A percentile compares a stretch with the other conserved stretches of the same genome.
These are phyloP conservation scores for Drosophila affinis DNA, from an alignment of 2,888 invertebrate species.

Conservation along the genomic window DNA sequence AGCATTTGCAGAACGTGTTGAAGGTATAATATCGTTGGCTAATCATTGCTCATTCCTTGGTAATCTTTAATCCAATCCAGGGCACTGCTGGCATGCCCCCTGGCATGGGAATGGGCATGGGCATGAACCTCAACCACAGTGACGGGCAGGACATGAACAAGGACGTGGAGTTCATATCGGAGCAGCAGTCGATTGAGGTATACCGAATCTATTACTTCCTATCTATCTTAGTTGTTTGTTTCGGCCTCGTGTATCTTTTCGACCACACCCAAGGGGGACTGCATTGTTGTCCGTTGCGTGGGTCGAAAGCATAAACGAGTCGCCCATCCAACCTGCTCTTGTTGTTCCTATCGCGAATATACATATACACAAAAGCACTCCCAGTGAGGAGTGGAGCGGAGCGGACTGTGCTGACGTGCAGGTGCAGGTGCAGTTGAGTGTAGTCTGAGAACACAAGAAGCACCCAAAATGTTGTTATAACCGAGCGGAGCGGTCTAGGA, in stretches of 20 bases:
- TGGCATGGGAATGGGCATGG: conserved; percentile 79
- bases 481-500: conserved; percentile 27
- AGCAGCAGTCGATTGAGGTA: conserved; percentile 85
- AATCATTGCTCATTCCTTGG: neutral
- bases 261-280: neutral
- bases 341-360: conserved; percentile 5
- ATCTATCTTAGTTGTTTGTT: neutral
- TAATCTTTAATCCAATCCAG: conserved; percentile 34
- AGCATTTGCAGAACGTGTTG: conserved; percentile 89
- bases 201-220: conserved; percentile 14
- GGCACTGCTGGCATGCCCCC: conserved; percentile 84
- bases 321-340: neutral
- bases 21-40: conserved; percentile 84
- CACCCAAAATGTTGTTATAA: conserved; percentile 67
- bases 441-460: conserved; percentile 1
- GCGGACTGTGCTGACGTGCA: conserved; percentile 77
- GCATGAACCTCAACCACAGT: conserved; percentile 47
- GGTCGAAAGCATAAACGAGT: conserved; percentile 21
- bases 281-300: neutral
- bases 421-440: conserved; percentile 29
- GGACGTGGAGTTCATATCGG: conserved; percentile 87
- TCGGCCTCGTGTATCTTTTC: conserved; percentile 13
- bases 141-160: conserved; percentile 85
- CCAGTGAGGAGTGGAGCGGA: neutral
- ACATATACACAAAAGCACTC: neutral